phyloP scores from a whole-genome alignment of 2,113 vertebrate genomes.

The Sceloporus tristichus region DNA sequence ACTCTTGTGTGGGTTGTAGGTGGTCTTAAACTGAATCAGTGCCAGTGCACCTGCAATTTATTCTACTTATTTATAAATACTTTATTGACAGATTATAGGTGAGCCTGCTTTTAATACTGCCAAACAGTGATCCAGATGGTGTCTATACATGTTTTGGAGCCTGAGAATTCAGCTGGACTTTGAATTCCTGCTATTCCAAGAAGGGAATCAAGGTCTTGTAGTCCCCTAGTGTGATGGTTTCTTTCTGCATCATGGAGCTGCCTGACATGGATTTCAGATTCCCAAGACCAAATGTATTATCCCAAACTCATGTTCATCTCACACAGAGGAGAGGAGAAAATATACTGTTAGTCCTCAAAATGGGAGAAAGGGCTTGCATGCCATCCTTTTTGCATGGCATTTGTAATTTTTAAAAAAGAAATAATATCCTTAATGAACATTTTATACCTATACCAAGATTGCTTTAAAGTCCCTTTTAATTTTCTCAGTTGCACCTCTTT shows the following conservation, averaged over 20 bases:
- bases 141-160: background rate
- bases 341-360: background rate
- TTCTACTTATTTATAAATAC: too few relatives aligned
- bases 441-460: background rate
- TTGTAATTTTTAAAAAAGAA: background rate
- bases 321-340: background rate
- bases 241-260: background rate
- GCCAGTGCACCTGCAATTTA: too few relatives aligned
- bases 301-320: background rate
- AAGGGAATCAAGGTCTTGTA: background rate
- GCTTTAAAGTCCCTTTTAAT: conserved; percentile 7
- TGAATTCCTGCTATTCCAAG: background rate
- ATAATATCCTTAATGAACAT: background rate
- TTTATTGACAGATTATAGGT: too few relatives aligned
- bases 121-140: too few relatives aligned
- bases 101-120: too few relatives aligned
- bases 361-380: background rate
- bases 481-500: conserved; percentile 59
- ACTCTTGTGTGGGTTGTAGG: too few relatives aligned
- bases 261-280: background rate
- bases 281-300: background rate
- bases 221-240: background rate
- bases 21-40: too few relatives aligned
- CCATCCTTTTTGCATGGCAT: background rate
- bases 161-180: background rate